A percentile compares a stretch with the other conserved stretches of the same genome.
Conservation (phyloP, 2,888 invertebrate genomes). For the Vannuccia rotundouncinata region DNA sequence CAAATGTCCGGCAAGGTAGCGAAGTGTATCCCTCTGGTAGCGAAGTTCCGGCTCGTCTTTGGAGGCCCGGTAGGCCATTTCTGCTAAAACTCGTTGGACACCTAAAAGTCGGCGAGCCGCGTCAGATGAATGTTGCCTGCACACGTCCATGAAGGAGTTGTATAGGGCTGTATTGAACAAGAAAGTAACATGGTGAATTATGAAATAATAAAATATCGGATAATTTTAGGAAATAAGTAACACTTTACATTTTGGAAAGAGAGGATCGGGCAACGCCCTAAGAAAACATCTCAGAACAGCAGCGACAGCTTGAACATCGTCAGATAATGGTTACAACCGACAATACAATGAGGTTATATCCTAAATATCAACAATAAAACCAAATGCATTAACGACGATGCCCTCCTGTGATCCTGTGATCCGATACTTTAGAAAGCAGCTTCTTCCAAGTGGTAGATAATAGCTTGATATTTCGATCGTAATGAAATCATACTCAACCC, state of each 20-base stretch:
- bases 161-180: background rate
- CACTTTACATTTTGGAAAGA: constrained; percentile 11
- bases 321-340: background rate
- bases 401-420: background rate
- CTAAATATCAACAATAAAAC: background rate
- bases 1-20: background rate
- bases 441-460: background rate
- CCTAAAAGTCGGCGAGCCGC: background rate
- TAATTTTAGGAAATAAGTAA: too few species aligned
- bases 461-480: background rate
- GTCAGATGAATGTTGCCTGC: background rate
- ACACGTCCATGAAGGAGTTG: background rate
- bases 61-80: background rate
- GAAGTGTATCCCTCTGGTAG: background rate
- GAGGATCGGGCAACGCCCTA: constrained; percentile 21
- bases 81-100: background rate
- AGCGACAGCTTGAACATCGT: constrained; percentile 25
- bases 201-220: too few species aligned
- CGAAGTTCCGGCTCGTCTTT: background rate
- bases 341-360: background rate
- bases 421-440: background rate
- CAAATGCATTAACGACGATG: background rate
- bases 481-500: background rate
- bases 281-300: constrained; percentile 28
- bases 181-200: too few species aligned